Conservation (phyloP, 64 coral and sea anemone species). For the Stylophora pistillata region DNA sequence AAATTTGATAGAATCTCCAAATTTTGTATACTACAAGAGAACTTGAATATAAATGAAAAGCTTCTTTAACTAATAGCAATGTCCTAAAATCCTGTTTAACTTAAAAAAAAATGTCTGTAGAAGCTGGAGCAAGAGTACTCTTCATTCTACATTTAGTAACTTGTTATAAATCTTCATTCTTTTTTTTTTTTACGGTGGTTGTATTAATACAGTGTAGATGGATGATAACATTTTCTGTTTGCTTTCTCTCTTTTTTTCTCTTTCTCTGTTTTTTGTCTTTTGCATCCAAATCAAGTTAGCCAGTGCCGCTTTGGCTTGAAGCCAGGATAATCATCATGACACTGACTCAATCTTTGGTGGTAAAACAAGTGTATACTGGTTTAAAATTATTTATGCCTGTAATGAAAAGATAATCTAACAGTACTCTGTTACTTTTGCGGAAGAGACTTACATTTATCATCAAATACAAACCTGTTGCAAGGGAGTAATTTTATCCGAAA, state of each 20-base stretch:
- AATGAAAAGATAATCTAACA: neutral
- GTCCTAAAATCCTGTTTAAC: too few relatives aligned
- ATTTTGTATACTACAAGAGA: too few relatives aligned
- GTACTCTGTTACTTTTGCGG: neutral
- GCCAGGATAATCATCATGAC: slow-evolving; percentile 44
- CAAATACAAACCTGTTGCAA: too few relatives aligned
- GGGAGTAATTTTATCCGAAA: too few relatives aligned
- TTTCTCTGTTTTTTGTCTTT: slow-evolving; percentile 96
- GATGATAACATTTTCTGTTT: slow-evolving; percentile 84
- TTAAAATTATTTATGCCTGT: slow-evolving; percentile 23
- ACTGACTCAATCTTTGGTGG: slow-evolving; percentile 53
- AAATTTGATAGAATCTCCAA: too few relatives aligned
- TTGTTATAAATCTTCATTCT: neutral
- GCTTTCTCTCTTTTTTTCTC: slow-evolving; percentile 94
- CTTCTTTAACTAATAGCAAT: too few relatives aligned
- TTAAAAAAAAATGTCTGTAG: too few relatives aligned
- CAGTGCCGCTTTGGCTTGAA: slow-evolving; percentile 43
- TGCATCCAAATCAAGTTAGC: slow-evolving; percentile 52
- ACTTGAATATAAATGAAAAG: too few relatives aligned
- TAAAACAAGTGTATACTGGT: slow-evolving; percentile 37
- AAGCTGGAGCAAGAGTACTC: too few relatives aligned
- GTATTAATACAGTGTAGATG: slow-evolving; percentile 33
- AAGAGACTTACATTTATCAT: neutral
- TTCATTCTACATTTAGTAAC: too few relatives aligned
- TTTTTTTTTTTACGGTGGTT: slow-evolving; percentile 51